Percentiles rank a stretch among this genome's conserved stretches.
These are phyloP conservation scores for Gonatopus flavifemur DNA, from an alignment of 1,140 invertebrate genomes.

Conservation along the genomic window DNA sequence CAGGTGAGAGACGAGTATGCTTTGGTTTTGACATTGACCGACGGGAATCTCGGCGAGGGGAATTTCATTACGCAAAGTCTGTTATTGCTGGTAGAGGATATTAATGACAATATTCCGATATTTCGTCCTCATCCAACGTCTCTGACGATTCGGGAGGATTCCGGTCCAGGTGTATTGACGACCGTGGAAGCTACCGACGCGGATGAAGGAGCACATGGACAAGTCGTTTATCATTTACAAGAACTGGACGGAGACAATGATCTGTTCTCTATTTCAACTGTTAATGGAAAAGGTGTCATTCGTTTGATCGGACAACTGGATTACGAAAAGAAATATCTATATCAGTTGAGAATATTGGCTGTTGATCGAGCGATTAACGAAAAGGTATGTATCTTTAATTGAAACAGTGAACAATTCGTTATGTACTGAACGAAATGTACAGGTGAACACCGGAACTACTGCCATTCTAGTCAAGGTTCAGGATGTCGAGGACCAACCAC, in stretches of 20 bases:
- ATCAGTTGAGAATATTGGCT: constrained; percentile 83
- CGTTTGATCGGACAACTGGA: constrained; percentile 76
- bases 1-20: constrained; percentile 84
- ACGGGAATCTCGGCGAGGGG: constrained; percentile 82
- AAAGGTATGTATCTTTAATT: constrained; percentile 57
- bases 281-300: constrained; percentile 86
- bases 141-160: constrained; percentile 78
- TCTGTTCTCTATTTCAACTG: constrained; percentile 78
- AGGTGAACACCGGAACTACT: constrained; percentile 81
- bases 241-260: constrained; percentile 78
- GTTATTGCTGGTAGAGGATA: constrained; percentile 84
- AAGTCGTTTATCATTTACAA: constrained; percentile 76
- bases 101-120: constrained; percentile 87
- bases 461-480: constrained; percentile 84
- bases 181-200: constrained; percentile 85
- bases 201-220: constrained; percentile 89
- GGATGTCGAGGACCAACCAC: constrained; percentile 89
- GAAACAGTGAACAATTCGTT: not conserved
- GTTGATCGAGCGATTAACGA: constrained; percentile 80
- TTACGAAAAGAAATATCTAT: constrained; percentile 85
- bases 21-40: constrained; percentile 84
- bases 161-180: constrained; percentile 70
- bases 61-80: constrained; percentile 90
- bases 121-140: constrained; percentile 84
- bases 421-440: constrained; percentile 9